A percentile compares a stretch with the other conserved stretches of the same genome.
phyloP scores from a whole-genome alignment of 2,888 invertebrate species.

The Eutolmus rufibarbis region DNA sequence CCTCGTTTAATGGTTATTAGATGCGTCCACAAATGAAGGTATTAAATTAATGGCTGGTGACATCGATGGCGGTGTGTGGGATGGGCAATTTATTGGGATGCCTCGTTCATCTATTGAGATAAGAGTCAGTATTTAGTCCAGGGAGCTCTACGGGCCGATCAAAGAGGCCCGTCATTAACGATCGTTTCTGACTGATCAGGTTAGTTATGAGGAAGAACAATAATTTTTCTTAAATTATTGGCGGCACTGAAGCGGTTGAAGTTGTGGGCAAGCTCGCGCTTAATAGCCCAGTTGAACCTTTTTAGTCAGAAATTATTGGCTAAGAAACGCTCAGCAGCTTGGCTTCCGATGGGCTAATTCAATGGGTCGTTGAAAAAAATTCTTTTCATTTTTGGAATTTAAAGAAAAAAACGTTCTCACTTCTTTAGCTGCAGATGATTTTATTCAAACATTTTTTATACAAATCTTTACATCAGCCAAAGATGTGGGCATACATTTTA shows the following conservation, averaged over 20 bases:
- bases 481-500: no score
- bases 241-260: neutral
- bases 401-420: neutral
- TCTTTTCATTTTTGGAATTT: neutral
- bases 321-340: neutral
- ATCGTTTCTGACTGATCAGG: neutral
- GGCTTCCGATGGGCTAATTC: neutral
- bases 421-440: neutral
- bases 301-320: neutral
- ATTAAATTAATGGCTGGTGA: constrained; percentile 6
- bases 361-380: neutral
- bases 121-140: neutral
- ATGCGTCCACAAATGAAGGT: constrained; percentile 7
- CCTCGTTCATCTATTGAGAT: neutral
- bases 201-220: neutral
- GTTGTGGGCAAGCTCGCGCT: neutral
- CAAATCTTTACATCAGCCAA: no score
- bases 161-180: neutral
- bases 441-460: neutral
- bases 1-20: constrained; percentile 3
- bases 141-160: neutral
- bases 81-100: neutral
- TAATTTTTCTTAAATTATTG: neutral
- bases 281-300: neutral
- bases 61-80: neutral